Evolutionary conservation across 2,888 invertebrate genomes (phyloP).

Genomic region (Mylabris sibirica): DNA sequence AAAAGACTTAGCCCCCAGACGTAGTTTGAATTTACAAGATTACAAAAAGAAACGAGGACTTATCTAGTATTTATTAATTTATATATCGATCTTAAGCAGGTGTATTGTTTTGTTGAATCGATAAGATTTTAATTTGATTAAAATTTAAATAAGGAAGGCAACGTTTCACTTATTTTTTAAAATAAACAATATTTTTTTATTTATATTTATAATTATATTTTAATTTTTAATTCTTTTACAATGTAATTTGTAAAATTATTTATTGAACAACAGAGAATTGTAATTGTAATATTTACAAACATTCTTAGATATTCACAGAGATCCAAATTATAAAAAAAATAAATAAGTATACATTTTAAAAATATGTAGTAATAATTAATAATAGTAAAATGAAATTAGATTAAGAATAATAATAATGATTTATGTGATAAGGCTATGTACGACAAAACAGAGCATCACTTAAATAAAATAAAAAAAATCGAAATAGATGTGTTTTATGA

Average conservation of each 20-base stretch:
- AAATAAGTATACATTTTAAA: background rate
- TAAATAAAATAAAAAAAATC: background rate
- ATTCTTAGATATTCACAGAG: background rate
- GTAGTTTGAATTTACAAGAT: conserved; percentile 88
- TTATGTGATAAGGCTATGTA: conserved; percentile 6
- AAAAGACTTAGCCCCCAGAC: conserved; percentile 81
- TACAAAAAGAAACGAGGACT: conserved; percentile 93
- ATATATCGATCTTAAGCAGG: conserved; percentile 3
- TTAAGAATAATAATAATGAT: background rate
- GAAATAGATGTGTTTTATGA: background rate
- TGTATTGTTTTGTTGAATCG: background rate
- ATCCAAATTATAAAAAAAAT: background rate
- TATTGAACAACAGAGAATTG: background rate
- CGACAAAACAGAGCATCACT: background rate
- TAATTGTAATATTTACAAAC: background rate
- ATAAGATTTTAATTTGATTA: background rate
- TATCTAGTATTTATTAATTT: conserved; percentile 63
- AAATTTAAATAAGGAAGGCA: background rate
- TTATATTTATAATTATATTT: background rate
- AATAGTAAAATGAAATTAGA: background rate
- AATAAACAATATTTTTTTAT: background rate
- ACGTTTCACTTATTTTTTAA: background rate
- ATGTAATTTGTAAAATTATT: background rate
- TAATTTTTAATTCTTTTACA: background rate
- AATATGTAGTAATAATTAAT: background rate